Evolutionary conservation across 2,797 vertebrate genomes (phyloP).

Genomic region (Gallirallus australis): DNA sequence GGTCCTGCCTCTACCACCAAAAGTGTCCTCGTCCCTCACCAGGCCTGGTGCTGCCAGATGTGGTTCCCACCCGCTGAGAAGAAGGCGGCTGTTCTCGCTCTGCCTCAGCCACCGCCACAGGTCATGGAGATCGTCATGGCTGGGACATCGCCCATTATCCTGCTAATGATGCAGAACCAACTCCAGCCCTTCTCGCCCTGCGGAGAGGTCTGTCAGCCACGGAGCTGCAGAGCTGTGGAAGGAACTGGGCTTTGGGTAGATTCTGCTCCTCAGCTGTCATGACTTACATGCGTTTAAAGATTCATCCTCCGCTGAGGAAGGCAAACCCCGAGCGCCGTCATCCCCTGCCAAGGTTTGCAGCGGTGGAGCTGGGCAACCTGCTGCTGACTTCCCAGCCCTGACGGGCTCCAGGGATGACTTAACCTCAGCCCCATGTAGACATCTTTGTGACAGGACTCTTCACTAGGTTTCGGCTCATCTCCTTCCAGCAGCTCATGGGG

Average conservation of each 20-base stretch:
- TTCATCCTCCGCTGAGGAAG: slow-evolving; percentile 28
- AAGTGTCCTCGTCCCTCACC: background rate
- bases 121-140: rapidly evolving
- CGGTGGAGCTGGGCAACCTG: slow-evolving; percentile 39
- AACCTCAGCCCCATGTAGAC: slow-evolving; percentile 12
- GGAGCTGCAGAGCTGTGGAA: background rate
- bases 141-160: slow-evolving; percentile 9
- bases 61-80: background rate
- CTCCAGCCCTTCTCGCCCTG: background rate
- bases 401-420: slow-evolving; percentile 50
- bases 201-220: background rate
- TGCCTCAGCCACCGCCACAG: background rate
- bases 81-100: background rate
- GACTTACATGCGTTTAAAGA: background rate
- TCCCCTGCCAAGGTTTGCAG: slow-evolving; percentile 50
- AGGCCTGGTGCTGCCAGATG: rapidly evolving
- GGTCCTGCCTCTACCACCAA: background rate
- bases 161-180: background rate
- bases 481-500: slow-evolving; percentile 38
- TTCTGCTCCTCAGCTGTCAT: slow-evolving; percentile 45
- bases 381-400: slow-evolving; percentile 25
- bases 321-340: background rate
- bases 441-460: slow-evolving; percentile 59
- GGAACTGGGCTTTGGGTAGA: background rate
- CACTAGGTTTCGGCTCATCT: slow-evolving; percentile 57